Evolutionary conservation across 2,888 invertebrate species (phyloP), one percentile per base, ranked within the genome.

Genomic region (Drosophila meridionalis): DNA sequence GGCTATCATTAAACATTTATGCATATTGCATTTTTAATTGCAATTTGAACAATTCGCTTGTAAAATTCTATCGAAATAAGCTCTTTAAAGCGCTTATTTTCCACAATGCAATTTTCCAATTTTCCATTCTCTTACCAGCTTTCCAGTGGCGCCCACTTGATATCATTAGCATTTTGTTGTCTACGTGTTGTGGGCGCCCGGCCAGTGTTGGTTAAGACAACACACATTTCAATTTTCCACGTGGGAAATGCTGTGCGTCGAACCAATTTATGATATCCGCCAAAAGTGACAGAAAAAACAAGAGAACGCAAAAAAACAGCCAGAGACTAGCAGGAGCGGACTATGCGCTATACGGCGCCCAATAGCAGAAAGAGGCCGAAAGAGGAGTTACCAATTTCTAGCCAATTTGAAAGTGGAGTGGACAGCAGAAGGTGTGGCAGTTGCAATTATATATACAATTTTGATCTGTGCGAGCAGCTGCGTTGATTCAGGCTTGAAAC

Each of bases 201-300:
- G 20, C 26, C 52, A 53, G 52, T 26, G 34, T 38, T 55, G 38
- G 28, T 5, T 38, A 38, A 55, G 36, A 28, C 48, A 48, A 48
- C 48, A 48, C 30, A 88, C 87, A 47, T 47, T 47, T 47, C 28
- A 28, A 47, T 47, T 47, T 47, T 47, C 47, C 47, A 47, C 47
- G 30, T 47, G 47, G 47, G 7, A 47, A 47, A 47, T 47, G 82
- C 77, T 81, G 82, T 55, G 45, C 81, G 82, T 76, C 87, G 83
- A 87, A 87, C 87, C 89, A 90, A 91, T 90, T 91, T 90, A 91
- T 90, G 84, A 82, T 78, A 89, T 90, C 85, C 89, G 81, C 79
- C 74, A 82, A 81, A 78, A 78, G 78, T 80, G 75, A 73, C 70
- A 71, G 52, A 28, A 28, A 47, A 40, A 40, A 40, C 20, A 20